These are phyloP conservation scores for Distichodus sexfasciatus DNA, from an alignment of 2,797 vertebrate species.

Conservation along the genomic window DNA sequence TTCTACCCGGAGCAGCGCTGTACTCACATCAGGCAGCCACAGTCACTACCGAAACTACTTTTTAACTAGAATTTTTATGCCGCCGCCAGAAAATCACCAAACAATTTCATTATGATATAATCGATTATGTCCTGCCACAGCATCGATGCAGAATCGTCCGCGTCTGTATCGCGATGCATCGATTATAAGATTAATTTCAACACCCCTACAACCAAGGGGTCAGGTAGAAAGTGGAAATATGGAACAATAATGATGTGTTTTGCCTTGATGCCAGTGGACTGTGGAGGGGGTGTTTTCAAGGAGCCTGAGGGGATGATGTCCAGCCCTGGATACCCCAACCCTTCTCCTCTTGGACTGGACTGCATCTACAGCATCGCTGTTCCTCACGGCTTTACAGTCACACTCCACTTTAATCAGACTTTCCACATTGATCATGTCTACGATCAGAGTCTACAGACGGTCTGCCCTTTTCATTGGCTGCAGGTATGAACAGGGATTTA, in stretches of 20 bases:
- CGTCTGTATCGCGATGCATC: too few relatives aligned
- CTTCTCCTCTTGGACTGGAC: slow-evolving; percentile 54
- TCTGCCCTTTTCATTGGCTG: slow-evolving; percentile 71
- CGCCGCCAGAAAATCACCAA: too few relatives aligned
- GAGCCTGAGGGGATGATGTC: slow-evolving; percentile 67
- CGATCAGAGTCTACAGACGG: slow-evolving; percentile 43
- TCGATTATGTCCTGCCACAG: too few relatives aligned
- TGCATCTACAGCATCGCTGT: slow-evolving; percentile 73
- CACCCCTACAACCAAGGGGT: too few relatives aligned
- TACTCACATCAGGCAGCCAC: too few relatives aligned
- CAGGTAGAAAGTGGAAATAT: neutral
- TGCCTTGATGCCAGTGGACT: slow-evolving; percentile 60
- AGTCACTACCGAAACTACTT: too few relatives aligned
- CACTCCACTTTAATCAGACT: slow-evolving; percentile 68
- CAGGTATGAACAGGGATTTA: slow-evolving; percentile 60
- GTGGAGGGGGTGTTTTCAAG: slow-evolving; percentile 63
- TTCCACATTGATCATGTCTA: slow-evolving; percentile 70
- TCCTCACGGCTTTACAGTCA: slow-evolving; percentile 64
- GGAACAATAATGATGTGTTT: slow-evolving; percentile 4
- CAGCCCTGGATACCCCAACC: slow-evolving; percentile 70
- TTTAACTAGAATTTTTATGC: too few relatives aligned
- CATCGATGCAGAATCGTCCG: too few relatives aligned
- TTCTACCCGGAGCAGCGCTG: too few relatives aligned
- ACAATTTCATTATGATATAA: too few relatives aligned
- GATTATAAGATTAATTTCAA: too few relatives aligned